Conservation (phyloP, 2,113 vertebrate species). For the Phalacrocorax carbo region DNA sequence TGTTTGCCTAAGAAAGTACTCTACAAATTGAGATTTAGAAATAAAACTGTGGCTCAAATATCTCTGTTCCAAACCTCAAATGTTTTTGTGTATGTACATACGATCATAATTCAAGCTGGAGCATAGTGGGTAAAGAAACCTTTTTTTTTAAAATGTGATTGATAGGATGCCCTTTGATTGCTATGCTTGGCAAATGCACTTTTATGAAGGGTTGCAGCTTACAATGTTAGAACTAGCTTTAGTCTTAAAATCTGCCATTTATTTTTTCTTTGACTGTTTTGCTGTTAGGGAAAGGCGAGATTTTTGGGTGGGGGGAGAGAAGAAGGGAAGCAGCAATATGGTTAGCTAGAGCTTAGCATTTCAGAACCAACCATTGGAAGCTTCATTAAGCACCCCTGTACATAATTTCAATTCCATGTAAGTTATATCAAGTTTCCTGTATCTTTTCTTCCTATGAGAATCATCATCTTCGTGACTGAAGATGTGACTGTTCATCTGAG, state of each 20-base stretch:
- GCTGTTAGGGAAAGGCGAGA: background rate
- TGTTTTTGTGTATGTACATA: rapidly evolving
- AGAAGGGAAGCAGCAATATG: background rate
- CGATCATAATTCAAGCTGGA: background rate
- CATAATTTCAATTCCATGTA: background rate
- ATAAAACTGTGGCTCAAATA: background rate
- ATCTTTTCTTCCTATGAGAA: background rate
- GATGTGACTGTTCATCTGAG: background rate
- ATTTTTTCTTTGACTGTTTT: background rate
- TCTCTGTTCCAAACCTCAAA: background rate
- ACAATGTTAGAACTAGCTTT: background rate
- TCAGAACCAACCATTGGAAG: background rate
- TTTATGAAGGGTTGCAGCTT: background rate
- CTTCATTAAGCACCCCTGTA: background rate
- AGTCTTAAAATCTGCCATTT: background rate
- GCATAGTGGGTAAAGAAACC: background rate
- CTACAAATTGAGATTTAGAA: background rate
- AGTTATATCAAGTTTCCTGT: background rate
- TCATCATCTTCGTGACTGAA: background rate
- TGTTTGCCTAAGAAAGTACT: background rate
- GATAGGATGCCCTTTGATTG: background rate
- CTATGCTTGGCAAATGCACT: background rate
- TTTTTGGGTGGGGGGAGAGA: background rate
- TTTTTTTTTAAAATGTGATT: background rate
- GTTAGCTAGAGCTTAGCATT: background rate